Conservation (phyloP, 2,888 invertebrate species). For the Coelopa pilipes region DNA sequence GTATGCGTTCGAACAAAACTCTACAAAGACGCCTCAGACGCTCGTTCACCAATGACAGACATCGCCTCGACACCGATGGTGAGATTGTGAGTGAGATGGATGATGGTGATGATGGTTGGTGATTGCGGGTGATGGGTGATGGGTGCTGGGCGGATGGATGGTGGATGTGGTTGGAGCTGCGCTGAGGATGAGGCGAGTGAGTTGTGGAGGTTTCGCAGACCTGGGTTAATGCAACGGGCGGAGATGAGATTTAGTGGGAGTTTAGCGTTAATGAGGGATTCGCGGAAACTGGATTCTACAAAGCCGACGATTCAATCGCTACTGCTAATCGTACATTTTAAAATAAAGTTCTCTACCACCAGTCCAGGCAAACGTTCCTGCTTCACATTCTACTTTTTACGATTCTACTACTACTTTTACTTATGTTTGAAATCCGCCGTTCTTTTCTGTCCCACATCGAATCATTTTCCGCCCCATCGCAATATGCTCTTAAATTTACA, state of each 20-base stretch:
- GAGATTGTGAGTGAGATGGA: conserved; percentile 33
- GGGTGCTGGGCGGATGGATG: conserved; percentile 15
- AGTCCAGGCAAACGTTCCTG: too few species aligned
- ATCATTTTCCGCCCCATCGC: too few species aligned
- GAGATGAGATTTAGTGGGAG: neutral
- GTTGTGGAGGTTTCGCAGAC: conserved; percentile 6
- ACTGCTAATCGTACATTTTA: too few species aligned
- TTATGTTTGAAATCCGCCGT: too few species aligned
- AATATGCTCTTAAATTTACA: too few species aligned
- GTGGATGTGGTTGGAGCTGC: neutral
- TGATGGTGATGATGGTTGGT: conserved; percentile 36
- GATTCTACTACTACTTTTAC: too few species aligned
- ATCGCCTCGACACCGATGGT: conserved; percentile 35
- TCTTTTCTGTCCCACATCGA: too few species aligned
- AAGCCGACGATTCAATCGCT: too few species aligned
- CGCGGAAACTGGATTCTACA: neutral
- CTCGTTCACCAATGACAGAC: conserved; percentile 38
- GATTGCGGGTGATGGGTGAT: conserved; percentile 2
- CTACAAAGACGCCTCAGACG: conserved; percentile 13
- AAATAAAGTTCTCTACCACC: too few species aligned
- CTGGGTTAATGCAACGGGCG: neutral
- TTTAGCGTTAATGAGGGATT: neutral
- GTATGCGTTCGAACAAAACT: conserved; percentile 3
- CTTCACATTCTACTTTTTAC: too few species aligned
- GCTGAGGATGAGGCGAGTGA: conserved; percentile 1